A percentile compares a stretch with the other conserved stretches of the same genome.
These are phyloP conservation scores for Lagorchestes hirsutus DNA, from an alignment of 2,797 vertebrate species.

Conservation along the genomic window DNA sequence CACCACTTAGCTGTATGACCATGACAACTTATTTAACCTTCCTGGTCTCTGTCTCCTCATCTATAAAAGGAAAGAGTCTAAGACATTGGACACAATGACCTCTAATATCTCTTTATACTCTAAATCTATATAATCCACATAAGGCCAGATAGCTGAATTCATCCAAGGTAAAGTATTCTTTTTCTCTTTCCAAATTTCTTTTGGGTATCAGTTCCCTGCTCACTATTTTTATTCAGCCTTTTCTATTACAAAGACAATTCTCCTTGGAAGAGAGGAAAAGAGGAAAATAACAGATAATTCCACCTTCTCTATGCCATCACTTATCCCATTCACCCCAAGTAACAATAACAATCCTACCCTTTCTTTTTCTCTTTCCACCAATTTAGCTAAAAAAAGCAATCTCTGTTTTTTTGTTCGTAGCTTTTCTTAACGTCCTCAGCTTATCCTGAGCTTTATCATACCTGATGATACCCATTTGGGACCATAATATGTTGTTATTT, in stretches of 20 bases:
- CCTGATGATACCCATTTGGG: neutral
- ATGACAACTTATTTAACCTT: neutral
- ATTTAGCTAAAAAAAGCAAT: neutral
- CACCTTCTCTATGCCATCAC: no score
- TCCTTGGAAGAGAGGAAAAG: neutral
- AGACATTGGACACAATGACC: no score
- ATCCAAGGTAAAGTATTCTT: neutral
- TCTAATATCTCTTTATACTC: neutral
- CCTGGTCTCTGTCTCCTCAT: neutral
- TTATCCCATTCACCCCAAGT: neutral
- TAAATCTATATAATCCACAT: neutral
- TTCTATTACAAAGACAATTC: neutral
- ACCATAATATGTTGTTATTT: neutral
- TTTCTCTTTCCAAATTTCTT: neutral
- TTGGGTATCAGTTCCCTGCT: neutral
- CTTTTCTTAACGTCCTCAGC: neutral
- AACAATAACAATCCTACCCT: neutral
- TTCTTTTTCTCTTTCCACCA: neutral
- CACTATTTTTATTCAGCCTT: neutral
- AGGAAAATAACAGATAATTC: neutral
- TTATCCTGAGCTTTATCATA: neutral
- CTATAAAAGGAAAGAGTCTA: neutral
- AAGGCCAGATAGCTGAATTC: neutral
- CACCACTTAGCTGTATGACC: neutral
- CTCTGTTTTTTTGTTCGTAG: neutral